Conservation (phyloP, 1,140 invertebrate species). For the Aethina tumida region DNA sequence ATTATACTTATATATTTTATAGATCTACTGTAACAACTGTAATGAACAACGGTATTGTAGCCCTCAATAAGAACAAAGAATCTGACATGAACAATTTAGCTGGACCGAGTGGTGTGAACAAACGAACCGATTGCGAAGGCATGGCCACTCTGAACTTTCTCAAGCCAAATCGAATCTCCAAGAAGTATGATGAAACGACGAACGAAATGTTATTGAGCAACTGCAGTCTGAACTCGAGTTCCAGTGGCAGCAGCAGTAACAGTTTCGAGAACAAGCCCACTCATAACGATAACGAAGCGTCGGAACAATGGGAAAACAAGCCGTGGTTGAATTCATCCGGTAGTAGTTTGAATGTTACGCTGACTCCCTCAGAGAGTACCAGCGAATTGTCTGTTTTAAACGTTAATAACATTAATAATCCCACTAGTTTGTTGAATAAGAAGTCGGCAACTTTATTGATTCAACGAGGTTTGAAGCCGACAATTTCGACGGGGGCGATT, state of each 20-base stretch:
- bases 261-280: conserved; percentile 28
- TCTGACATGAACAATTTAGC: conserved; percentile 11
- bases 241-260: conserved; percentile 33
- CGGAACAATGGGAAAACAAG: conserved; percentile 31
- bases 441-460: conserved; percentile 12
- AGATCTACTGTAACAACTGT: neutral
- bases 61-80: too few relatives aligned
- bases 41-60: conserved; percentile 2
- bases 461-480: conserved; percentile 37
- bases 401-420: conserved; percentile 20
- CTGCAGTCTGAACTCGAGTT: conserved; percentile 34
- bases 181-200: conserved; percentile 24
- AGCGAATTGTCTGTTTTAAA: conserved; percentile 30
- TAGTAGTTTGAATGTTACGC: conserved; percentile 28
- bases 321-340: conserved; percentile 31
- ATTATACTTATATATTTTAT: too few relatives aligned
- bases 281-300: conserved; percentile 14
- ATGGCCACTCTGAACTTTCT: too few relatives aligned
- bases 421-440: conserved; percentile 10
- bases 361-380: conserved; percentile 30
- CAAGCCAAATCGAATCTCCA: conserved; percentile 8
- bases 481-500: conserved; percentile 67
- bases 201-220: conserved; percentile 32
- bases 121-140: conserved; percentile 1
- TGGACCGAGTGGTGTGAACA: conserved; percentile 26